Base-by-base conservation (phyloP, 2,888 invertebrate species). In the Morinoia aosen region DNA sequence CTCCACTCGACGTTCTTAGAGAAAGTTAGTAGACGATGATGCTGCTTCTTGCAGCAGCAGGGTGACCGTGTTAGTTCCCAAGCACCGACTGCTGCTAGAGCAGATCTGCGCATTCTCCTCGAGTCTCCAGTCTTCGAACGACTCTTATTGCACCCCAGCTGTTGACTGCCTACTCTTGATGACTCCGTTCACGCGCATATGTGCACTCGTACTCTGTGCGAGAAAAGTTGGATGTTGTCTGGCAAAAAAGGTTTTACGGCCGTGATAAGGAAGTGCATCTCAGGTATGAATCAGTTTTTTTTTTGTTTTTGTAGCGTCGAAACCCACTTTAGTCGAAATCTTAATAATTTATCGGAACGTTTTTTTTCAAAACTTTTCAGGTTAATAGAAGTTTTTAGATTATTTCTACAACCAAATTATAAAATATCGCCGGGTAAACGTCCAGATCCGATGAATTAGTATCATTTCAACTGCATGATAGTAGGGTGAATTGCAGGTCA, bases 1-100 rank as follows among this genome's bases (percentile, higher is more conserved):
- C 90, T 90, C 39, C 90, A 40, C 90, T 90, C 90, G 90, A 39
- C 90, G 76, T 76, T 76, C 76, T 76, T 40, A 90, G 90, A 90
- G 90, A 90, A 90, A 90, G 90, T 90, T 48, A 0, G 40, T 19
- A 90, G 90, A 76, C 90, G 90, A 90, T 90, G 90, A 39, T 40
- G 90, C 90, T 90, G 90, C 90, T 40, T 90, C 90, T 90, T 10
- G 90, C 48, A 39, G n/a, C 48, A 90, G 90, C 90, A 40, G 39
- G 39, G 90, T 90, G 90, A 90, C 90, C 90, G 90, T 48, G 39
- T 90, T 90, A 90, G 39, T 90, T 39, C 90, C 10, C 40, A 88
- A 39, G 88, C 88, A 88, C n/a, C 88, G 19, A 61, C 19, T 61
- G 61, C 8, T 61, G 14, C 61, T 61, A 19, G 14, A 16, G 61